These are phyloP conservation scores for Parazoanthus atlanticus DNA, from an alignment of 92 coral and sea anemone genomes.

Conservation along the genomic window DNA sequence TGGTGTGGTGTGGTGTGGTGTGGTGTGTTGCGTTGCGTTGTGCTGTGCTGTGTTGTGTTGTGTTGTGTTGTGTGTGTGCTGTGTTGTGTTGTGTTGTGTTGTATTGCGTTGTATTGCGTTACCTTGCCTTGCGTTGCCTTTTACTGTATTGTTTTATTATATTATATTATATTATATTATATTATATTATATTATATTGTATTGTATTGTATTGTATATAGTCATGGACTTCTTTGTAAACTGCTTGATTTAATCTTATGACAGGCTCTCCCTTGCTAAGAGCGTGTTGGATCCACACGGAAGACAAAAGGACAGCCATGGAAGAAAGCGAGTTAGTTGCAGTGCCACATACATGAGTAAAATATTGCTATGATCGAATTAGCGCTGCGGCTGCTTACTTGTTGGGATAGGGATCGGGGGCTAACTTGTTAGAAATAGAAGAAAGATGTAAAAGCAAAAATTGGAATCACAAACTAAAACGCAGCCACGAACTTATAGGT, in stretches of 20 bases:
- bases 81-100: background rate
- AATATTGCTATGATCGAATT: no score
- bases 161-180: no score
- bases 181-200: background rate
- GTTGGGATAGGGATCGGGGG: background rate
- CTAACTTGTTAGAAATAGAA: no score
- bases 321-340: conserved; percentile 32
- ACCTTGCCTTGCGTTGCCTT: background rate
- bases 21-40: background rate
- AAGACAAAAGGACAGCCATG: conserved; percentile 17
- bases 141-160: background rate
- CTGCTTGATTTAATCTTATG: background rate
- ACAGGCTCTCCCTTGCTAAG: background rate
- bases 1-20: background rate
- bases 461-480: no score
- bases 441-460: no score
- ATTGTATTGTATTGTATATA: background rate
- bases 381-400: no score
- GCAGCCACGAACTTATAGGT: no score
- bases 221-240: background rate
- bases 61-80: background rate
- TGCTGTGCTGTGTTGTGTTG: background rate
- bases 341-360: background rate
- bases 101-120: background rate
- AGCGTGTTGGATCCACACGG: background rate